phyloP scores from a whole-genome alignment of 2,797 vertebrate species.

The Propithecus perrieri region DNA sequence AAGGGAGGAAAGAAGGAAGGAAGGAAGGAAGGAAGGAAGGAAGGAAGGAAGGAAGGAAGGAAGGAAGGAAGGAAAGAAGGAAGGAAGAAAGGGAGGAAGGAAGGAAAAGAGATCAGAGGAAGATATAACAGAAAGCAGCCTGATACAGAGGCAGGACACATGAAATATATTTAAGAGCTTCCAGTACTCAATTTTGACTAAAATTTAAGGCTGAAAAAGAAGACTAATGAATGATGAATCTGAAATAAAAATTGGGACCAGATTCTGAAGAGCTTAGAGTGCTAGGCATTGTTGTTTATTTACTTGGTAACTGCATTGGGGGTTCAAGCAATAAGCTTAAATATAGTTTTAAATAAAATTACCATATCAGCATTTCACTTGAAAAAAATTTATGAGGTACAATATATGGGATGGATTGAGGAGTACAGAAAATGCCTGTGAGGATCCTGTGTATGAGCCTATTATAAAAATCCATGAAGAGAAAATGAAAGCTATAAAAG shows the following conservation, averaged over 20 bases:
- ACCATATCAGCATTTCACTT: neutral
- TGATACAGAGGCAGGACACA: neutral
- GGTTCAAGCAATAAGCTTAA: neutral
- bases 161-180: neutral
- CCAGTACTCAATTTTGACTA: neutral
- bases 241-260: slow-evolving; percentile 8
- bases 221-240: neutral
- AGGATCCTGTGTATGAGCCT: neutral
- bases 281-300: neutral
- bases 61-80: no score
- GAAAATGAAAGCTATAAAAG: neutral
- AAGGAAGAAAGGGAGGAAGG: no score
- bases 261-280: neutral
- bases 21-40: neutral
- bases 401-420: neutral
- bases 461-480: neutral
- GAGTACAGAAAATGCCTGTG: neutral
- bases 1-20: neutral
- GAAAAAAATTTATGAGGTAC: neutral
- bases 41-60: neutral
- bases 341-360: neutral
- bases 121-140: neutral
- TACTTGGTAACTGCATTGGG: neutral
- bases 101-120: neutral
- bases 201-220: neutral